These are phyloP conservation scores for Periplaneta americana DNA, from an alignment of 1,140 invertebrate species.

Conservation along the genomic window DNA sequence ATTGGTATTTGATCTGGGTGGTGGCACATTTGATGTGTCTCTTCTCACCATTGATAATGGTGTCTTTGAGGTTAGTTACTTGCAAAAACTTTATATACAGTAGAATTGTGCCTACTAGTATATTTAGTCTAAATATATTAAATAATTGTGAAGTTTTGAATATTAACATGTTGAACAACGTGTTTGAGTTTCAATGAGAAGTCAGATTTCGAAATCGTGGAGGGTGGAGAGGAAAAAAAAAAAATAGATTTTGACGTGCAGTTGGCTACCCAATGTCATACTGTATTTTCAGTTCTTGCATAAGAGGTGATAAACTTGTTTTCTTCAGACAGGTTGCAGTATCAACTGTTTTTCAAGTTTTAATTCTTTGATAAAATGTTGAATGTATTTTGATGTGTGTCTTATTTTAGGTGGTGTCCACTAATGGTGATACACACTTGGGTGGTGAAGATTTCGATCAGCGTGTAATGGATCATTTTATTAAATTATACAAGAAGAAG, in stretches of 20 bases:
- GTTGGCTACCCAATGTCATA: too few species aligned
- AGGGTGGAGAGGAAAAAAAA: too few species aligned
- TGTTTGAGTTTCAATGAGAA: too few species aligned
- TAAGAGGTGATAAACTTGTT: too few species aligned
- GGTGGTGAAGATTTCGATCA: conserved; percentile 99
- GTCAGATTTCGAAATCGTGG: too few species aligned
- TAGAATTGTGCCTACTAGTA: too few species aligned
- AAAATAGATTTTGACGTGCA: too few species aligned
- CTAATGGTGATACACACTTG: conserved; percentile 97
- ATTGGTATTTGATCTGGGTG: conserved; percentile 97
- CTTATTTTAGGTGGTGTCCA: conserved; percentile 83
- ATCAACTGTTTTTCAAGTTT: neutral
- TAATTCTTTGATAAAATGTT: neutral
- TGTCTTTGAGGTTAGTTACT: conserved; percentile 43
- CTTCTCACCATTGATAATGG: conserved; percentile 98
- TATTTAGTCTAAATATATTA: too few species aligned
- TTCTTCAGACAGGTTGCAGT: too few species aligned
- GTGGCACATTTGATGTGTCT: conserved; percentile 99
- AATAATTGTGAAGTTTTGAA: too few species aligned
- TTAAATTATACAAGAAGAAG: conserved; percentile 98
- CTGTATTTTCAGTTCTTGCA: too few species aligned
- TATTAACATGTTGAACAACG: too few species aligned
- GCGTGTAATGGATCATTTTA: conserved; percentile 97
- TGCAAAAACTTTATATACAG: neutral
- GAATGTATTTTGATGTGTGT: neutral